Percentiles rank a stretch among this genome's conserved stretches.
These are phyloP conservation scores for Cyprinodon brontotheroides DNA, from an alignment of 2,113 vertebrate genomes.

Conservation along the genomic window DNA sequence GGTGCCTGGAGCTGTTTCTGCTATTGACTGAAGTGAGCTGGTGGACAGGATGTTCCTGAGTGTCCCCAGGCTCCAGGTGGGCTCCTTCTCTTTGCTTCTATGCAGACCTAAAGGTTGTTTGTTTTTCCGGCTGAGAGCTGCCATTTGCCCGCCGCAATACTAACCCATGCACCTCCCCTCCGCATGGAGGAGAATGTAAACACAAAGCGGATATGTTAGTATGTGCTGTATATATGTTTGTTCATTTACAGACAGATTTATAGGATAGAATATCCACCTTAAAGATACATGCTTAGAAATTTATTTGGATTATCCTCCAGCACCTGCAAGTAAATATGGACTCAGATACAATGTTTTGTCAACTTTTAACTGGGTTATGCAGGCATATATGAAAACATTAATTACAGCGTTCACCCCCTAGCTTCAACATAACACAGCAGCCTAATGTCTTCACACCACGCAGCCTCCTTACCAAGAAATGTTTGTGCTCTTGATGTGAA, in stretches of 20 bases:
- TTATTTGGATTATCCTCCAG: not conserved
- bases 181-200: slow-evolving; percentile 71
- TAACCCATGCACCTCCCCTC: slow-evolving; percentile 22
- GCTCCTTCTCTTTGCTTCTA: not conserved
- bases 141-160: slow-evolving; percentile 11
- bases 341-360: not conserved
- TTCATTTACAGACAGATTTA: not conserved
- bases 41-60: slow-evolving; percentile 68
- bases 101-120: slow-evolving; percentile 59
- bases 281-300: not conserved
- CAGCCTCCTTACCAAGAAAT: slow-evolving; percentile 43
- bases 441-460: slow-evolving; percentile 13
- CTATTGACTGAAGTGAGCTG: slow-evolving; percentile 64
- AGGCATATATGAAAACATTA: not conserved
- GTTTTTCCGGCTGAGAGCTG: slow-evolving; percentile 69
- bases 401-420: not conserved
- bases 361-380: accelerated
- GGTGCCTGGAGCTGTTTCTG: slow-evolving; percentile 35
- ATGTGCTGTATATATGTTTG: slow-evolving; percentile 2
- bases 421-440: not conserved
- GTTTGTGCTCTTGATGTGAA: slow-evolving; percentile 55
- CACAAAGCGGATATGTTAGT: slow-evolving; percentile 26
- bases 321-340: not conserved
- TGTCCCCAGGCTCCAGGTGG: slow-evolving; percentile 16
- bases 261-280: not conserved